Percentiles rank a stretch among this genome's conserved stretches.
Conservation (phyloP, 1,140 invertebrate genomes). For the Carposina sasakii region DNA sequence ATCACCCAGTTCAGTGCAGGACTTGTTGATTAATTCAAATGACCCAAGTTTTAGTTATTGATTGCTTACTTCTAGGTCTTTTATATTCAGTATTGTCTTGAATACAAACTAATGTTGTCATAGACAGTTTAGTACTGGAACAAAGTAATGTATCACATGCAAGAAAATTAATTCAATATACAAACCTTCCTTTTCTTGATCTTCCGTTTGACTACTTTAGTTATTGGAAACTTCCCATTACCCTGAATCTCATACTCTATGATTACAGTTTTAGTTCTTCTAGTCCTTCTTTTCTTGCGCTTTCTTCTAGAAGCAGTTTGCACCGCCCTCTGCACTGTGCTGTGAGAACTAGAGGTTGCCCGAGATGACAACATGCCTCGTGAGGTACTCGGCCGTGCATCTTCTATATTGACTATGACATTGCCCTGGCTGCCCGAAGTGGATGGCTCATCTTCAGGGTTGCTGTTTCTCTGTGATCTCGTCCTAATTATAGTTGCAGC, state of each 20-base stretch:
- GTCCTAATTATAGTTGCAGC: conserved; percentile 24
- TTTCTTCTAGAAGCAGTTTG: conserved; percentile 22
- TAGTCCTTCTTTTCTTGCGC: conserved; percentile 40
- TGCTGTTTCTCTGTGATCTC: conserved; percentile 28
- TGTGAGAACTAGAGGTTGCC: conserved; percentile 17
- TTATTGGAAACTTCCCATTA: conserved; percentile 73
- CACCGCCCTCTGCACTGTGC: conserved; percentile 11
- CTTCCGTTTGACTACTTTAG: conserved; percentile 62
- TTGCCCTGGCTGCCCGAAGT: conserved; percentile 70
- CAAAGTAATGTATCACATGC: no score
- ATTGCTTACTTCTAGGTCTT: no score
- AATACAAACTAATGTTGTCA: no score
- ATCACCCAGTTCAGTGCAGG: no score
- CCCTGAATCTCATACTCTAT: conserved; percentile 73
- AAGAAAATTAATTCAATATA: no score
- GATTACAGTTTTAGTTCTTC: conserved; percentile 65
- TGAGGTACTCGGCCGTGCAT: conserved; percentile 30
- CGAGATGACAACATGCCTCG: conserved; percentile 10
- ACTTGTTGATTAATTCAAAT: no score
- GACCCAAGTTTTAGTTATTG: no score
- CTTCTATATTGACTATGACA: conserved; percentile 16
- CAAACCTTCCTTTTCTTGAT: conserved; percentile 60
- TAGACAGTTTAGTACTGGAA: no score
- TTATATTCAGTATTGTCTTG: no score
- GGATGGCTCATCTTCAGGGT: conserved; percentile 58